phyloP scores from a whole-genome alignment of 2,797 vertebrate species.

The Brachyrhaphis roseni region DNA sequence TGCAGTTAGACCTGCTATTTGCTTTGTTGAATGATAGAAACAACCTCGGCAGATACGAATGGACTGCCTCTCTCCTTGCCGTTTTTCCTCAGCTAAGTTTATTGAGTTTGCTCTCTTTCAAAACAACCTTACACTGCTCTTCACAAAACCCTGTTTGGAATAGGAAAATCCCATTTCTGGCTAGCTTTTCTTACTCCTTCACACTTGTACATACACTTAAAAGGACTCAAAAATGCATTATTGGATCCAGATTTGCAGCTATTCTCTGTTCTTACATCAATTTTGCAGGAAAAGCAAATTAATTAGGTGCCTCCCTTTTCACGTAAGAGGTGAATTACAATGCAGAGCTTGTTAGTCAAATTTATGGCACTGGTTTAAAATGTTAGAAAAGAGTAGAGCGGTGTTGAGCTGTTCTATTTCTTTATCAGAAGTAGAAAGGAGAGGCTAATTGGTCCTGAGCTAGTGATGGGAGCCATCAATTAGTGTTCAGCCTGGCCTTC shows the following conservation, averaged over 20 bases:
- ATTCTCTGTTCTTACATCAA: constrained; percentile 70
- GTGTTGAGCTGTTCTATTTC: constrained; percentile 78
- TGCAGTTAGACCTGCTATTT: constrained; percentile 56
- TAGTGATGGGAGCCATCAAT: constrained; percentile 84
- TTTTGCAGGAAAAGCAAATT: constrained; percentile 72
- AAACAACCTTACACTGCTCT: constrained; percentile 57
- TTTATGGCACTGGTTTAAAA: constrained; percentile 77
- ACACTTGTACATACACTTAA: constrained; percentile 23
- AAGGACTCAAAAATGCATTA: constrained; percentile 54
- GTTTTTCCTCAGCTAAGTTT: constrained; percentile 54
- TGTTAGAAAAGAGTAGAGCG: constrained; percentile 73
- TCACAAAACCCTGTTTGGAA: constrained; percentile 56
- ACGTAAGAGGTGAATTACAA: constrained; percentile 65
- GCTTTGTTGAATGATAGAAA: constrained; percentile 63
- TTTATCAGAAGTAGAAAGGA: constrained; percentile 81
- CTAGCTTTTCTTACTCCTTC: constrained; percentile 29
- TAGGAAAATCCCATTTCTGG: constrained; percentile 43
- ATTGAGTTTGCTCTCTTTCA: constrained; percentile 55
- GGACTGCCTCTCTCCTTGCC: constrained; percentile 55
- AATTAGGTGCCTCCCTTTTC: constrained; percentile 73
- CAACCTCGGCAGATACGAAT: constrained; percentile 64
- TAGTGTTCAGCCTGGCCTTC: constrained; percentile 74
- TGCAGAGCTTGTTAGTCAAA: constrained; percentile 83
- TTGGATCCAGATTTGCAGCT: constrained; percentile 72
- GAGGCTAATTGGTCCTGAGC: constrained; percentile 82